A percentile compares a stretch with the other conserved stretches of the same genome.
phyloP scores from a whole-genome alignment of 2,113 vertebrate species.

The Dinomys branickii region DNA sequence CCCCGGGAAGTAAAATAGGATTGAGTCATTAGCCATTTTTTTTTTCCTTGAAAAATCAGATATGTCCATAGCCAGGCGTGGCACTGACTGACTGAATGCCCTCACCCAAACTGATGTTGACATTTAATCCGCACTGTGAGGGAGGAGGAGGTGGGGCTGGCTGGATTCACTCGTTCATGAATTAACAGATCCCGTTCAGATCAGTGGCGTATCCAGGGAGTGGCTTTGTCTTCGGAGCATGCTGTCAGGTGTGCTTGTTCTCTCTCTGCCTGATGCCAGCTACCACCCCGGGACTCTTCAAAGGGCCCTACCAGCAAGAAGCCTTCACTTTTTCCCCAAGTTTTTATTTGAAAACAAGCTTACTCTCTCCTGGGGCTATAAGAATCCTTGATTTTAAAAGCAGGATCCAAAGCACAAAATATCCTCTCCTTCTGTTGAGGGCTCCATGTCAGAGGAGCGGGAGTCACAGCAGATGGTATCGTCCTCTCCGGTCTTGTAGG shows the following conservation, averaged over 20 bases:
- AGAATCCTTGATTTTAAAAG: background rate
- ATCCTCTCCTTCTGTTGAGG: background rate
- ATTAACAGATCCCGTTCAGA: no score
- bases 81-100: no score
- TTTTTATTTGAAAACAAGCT: background rate
- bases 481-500: background rate
- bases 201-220: background rate
- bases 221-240: background rate
- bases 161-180: background rate
- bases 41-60: slow-evolving; percentile 39
- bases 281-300: no score
- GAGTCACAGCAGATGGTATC: background rate
- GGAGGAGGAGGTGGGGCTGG: background rate
- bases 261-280: background rate
- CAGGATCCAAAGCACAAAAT: background rate
- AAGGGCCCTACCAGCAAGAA: background rate
- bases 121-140: background rate
- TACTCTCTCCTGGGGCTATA: background rate
- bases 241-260: background rate
- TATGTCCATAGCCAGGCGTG: background rate
- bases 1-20: background rate
- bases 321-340: background rate
- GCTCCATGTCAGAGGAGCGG: background rate
- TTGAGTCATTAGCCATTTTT: background rate
- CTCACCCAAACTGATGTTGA: background rate